Percentiles rank a stretch among this genome's conserved stretches.
These are phyloP conservation scores for Aix galericulata DNA, from an alignment of 2,113 vertebrate species.

Conservation along the genomic window DNA sequence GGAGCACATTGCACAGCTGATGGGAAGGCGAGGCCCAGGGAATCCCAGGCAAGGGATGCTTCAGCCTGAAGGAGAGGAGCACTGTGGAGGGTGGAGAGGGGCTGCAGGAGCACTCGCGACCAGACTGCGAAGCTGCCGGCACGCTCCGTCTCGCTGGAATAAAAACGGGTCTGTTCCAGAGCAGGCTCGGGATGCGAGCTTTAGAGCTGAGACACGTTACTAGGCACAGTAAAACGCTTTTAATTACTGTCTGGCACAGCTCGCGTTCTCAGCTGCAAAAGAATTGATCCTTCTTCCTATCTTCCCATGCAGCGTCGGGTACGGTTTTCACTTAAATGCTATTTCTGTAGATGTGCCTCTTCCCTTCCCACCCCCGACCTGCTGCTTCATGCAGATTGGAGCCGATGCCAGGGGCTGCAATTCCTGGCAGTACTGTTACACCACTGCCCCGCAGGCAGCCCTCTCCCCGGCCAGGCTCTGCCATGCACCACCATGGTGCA, in stretches of 20 bases:
- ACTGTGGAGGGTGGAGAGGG: neutral
- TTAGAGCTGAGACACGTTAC: neutral
- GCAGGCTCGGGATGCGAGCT: neutral
- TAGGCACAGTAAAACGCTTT: neutral
- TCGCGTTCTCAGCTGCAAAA: constrained; percentile 23
- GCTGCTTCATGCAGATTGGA: neutral
- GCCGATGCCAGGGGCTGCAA: neutral
- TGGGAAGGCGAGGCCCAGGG: neutral
- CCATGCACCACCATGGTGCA: accelerated
- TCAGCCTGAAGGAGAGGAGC: neutral
- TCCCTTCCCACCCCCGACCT: neutral
- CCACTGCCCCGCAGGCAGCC: too few species aligned
- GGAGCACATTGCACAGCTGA: neutral
- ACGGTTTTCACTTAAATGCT: neutral
- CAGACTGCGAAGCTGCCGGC: accelerated
- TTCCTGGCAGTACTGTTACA: neutral
- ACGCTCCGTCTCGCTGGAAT: neutral
- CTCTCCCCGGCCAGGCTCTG: accelerated
- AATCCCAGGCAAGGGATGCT: neutral
- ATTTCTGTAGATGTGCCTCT: neutral
- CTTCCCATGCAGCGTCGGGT: neutral
- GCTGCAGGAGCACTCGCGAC: neutral
- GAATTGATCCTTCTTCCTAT: neutral
- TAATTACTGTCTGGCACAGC: constrained; percentile 21
- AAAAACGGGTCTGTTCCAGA: neutral